Evolutionary conservation across 2,113 vertebrate genomes (phyloP).

Genomic region (Ovis aries): DNA sequence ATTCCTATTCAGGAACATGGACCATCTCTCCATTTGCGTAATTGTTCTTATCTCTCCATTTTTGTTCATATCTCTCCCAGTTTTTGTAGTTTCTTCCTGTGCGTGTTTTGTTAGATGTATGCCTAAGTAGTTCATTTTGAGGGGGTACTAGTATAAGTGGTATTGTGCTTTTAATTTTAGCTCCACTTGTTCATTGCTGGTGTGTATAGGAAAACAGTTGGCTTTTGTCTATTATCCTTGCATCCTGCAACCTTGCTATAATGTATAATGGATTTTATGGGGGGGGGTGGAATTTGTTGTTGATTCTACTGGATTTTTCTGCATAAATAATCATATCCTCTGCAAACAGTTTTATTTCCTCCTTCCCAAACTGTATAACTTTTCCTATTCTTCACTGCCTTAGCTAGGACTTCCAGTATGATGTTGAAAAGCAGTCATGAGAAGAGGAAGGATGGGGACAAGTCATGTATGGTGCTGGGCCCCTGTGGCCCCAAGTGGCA

Average conservation of each 20-base stretch:
- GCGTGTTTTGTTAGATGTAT: not conserved
- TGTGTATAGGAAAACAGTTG: not conserved
- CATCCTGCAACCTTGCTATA: not conserved
- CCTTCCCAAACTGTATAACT: not conserved
- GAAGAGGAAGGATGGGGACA: conserved; percentile 88
- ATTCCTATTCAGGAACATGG: not conserved
- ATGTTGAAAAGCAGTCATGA: not conserved
- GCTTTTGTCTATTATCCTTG: not conserved
- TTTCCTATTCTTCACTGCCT: not conserved
- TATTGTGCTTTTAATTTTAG: not conserved
- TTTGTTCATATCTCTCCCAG: not conserved
- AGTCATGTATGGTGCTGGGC: conserved; percentile 92
- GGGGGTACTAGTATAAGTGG: not conserved
- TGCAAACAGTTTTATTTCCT: not conserved
- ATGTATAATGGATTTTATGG: not conserved
- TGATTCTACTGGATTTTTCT: not conserved
- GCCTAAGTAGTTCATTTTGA: not conserved
- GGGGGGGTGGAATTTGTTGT: not conserved
- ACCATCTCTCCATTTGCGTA: not conserved
- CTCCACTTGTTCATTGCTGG: not conserved
- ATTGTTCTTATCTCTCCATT: not conserved
- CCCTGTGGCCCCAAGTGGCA: conserved; percentile 94
- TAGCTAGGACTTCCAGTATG: not conserved
- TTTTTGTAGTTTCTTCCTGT: not conserved
- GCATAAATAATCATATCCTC: not conserved